Evolutionary conservation across 2,888 invertebrate species (phyloP).

Genomic region (Linyphia triangularis): DNA sequence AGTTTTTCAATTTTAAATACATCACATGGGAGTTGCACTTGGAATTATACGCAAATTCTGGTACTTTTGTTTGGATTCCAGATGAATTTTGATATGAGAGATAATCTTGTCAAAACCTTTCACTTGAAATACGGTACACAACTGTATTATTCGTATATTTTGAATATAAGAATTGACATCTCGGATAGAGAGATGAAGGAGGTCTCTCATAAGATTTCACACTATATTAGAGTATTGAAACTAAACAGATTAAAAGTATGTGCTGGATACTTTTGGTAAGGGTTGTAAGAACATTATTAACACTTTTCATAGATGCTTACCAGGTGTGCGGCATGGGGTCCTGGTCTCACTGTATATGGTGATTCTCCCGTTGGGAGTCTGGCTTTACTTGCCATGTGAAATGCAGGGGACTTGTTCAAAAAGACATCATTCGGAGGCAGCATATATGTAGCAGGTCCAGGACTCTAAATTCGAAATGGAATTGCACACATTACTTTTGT

Average conservation of each 20-base stretch:
- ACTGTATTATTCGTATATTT: too few species aligned
- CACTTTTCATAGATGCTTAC: constrained; percentile 33
- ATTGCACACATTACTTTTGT: too few species aligned
- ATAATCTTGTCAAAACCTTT: too few species aligned
- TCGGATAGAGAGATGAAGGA: too few species aligned
- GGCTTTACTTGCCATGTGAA: constrained; percentile 43
- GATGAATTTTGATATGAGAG: too few species aligned
- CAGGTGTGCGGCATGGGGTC: constrained; percentile 51
- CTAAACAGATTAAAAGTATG: not conserved
- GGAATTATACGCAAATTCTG: too few species aligned
- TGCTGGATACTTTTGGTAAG: not conserved
- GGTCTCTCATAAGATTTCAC: not conserved
- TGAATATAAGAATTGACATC: too few species aligned
- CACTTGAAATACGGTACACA: too few species aligned
- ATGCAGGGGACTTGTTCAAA: constrained; percentile 47
- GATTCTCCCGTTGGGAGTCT: not conserved
- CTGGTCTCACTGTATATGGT: not conserved
- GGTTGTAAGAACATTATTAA: not conserved
- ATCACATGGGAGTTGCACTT: too few species aligned
- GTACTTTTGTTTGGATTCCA: too few species aligned
- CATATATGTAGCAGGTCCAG: constrained; percentile 60
- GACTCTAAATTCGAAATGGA: constrained; percentile 24
- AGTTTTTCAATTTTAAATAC: too few species aligned
- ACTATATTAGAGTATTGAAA: not conserved
- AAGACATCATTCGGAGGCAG: constrained; percentile 43